Base-by-base conservation (phyloP, 2,888 invertebrate genomes). In the Tetragonisca angustula region DNA sequence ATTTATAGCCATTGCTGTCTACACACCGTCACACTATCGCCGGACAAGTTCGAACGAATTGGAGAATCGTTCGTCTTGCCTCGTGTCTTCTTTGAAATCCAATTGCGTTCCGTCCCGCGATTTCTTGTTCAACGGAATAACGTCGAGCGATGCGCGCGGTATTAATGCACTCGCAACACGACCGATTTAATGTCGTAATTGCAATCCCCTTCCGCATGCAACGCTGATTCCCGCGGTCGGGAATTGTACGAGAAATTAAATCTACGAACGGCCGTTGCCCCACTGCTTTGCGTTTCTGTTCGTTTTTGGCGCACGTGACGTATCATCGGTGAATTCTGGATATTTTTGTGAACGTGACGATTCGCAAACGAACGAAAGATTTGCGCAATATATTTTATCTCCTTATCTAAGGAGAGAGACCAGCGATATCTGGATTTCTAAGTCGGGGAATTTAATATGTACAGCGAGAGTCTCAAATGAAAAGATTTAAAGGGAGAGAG, bases 111-210 rank as follows among this genome's bases (percentile, higher is more conserved):
- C 27, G 62, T 36, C 71, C 56, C 54, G 62, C 54, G 56, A 56
- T 64, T 79, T 49, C 32, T 68, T 50, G 62, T 67, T 81, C 64
- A 43, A 69, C 36, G 69, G 36, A 69, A 79, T 19, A 43, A 52
- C 52, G 19, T 19, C 9, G 73, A 49, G 27, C 24, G 69, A 75
- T 67, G 65, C 27, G n/a, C 54, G 74, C 21, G 49, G 59, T 61
- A 68, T 81, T 76, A 75, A 75, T 54, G 67, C 15, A 43, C 50
- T 59, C 52, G 61, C 32, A 50, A 62, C 71, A 72, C 49, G 67
- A 36, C 62, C 75, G 49, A 76, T 72, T 76, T 76, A 76, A 68
- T 76, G 71, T 62, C 49, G 81, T 62, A 81, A 81, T 81, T 81
- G 61, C 76, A 21, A 76, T 72, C 50, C 82, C 61, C 69, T 82